These are phyloP conservation scores for Sepioteuthis lessoniana DNA, from an alignment of 2,888 invertebrate genomes.

Conservation along the genomic window DNA sequence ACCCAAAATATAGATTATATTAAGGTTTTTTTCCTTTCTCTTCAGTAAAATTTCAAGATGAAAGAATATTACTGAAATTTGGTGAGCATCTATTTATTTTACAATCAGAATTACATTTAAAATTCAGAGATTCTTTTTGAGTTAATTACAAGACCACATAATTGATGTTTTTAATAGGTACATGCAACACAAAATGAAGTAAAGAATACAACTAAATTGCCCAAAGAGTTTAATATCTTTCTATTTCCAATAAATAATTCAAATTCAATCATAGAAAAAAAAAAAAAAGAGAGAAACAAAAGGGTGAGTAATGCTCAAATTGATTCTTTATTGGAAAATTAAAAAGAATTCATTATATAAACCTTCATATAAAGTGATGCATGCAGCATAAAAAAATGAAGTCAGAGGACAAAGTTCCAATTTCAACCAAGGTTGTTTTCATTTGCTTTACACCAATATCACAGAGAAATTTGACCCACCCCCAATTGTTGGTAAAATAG, in stretches of 20 bases:
- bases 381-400: no score
- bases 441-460: no score
- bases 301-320: neutral
- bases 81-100: neutral
- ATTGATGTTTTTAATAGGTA: neutral
- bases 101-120: neutral
- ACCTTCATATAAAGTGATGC: no score
- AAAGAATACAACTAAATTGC: neutral
- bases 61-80: neutral
- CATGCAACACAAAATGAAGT: neutral
- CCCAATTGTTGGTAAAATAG: no score
- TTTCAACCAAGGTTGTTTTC: no score
- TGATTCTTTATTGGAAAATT: neutral
- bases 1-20: neutral
- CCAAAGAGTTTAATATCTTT: neutral
- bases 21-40: neutral
- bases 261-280: neutral
- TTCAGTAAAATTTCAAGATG: no score
- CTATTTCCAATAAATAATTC: neutral
- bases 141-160: slow-evolving; percentile 14
- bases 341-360: no score
- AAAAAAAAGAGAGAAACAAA: no score
- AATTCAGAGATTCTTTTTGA: neutral
- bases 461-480: no score
- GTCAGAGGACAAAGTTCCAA: no score